These are phyloP conservation scores for Pentalonia nigronervosa DNA, from an alignment of 1,140 invertebrate genomes.

Conservation along the genomic window DNA sequence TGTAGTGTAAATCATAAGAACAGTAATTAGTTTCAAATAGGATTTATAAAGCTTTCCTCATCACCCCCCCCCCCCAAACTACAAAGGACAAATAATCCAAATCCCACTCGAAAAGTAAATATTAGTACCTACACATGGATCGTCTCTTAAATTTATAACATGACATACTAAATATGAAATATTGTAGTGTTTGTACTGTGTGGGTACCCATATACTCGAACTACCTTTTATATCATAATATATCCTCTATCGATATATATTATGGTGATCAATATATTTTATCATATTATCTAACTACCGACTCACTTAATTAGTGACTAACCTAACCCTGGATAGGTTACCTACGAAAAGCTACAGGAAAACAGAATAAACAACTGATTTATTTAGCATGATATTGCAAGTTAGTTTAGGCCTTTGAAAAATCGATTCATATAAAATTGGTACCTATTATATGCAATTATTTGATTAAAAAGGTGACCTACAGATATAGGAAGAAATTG, in stretches of 20 bases:
- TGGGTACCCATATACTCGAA: background rate
- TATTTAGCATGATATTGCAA: background rate
- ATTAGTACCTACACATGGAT: background rate
- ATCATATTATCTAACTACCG: background rate
- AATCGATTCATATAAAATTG: background rate
- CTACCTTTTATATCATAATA: background rate
- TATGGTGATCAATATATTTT: background rate
- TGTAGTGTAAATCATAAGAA: background rate
- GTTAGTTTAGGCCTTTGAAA: background rate
- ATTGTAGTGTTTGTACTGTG: background rate
- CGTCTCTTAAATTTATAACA: background rate
- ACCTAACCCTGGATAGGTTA: too few species aligned
- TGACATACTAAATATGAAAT: background rate
- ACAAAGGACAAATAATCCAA: too few species aligned
- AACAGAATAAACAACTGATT: background rate
- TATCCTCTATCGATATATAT: background rate
- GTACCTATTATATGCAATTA: background rate
- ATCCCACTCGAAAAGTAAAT: background rate
- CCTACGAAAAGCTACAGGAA: background rate
- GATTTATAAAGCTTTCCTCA: background rate
- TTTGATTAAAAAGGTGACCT: background rate
- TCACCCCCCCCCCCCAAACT: background rate
- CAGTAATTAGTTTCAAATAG: slow-evolving; percentile 4
- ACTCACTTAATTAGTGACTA: background rate
- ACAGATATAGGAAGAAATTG: background rate